Base-by-base conservation (phyloP, 53 echinoderm and acorn worm species). In the Arbacia lixula region DNA sequence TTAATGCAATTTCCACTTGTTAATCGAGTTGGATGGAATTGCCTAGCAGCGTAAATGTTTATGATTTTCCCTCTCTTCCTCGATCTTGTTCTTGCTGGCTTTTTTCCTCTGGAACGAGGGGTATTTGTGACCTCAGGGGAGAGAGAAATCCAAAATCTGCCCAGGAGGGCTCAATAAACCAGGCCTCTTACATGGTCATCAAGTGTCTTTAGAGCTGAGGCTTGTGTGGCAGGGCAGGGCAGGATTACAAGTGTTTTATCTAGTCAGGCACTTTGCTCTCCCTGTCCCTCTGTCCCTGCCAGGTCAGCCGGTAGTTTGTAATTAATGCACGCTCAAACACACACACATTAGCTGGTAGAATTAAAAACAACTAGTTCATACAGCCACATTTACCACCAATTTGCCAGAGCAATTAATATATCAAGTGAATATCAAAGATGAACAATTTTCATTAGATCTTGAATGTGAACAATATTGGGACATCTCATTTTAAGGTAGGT, bases 1-100 rank as follows among this genome's bases (percentile, higher is more conserved):
- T 81, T 81, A 81, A 81, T 81, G 82, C 82, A 81, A 81, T 81
- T 81, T 81, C 82, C 82, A 81, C 82, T 81, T 81, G 82, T 81
- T 81, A 81, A 81, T 81, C 82, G 64, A 81, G 82, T 81, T 81
- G 82, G 82, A 81, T 30, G 82, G 64, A 46, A 81, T 81, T 81
- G 82, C 82, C 82, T 49, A 77, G 10, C 16, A 81, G 82, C 82
- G 55, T 58, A 77, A 77, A 81, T 81, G 82, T 81, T 81, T 81
- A 81, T 81, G 82, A 62, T 81, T 81, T 64, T 81, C 82, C 54
- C 36, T 55, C 54, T 75, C 55, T 49, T 74, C 33, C 42, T 53
- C 53, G 29, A 49, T 58, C 37, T 34, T 55, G 56, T 27, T 77
- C 55, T 77, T 34, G 34, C 36, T 38, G 11, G 20, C 25, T 39